These are phyloP conservation scores for Lophochroa leadbeateri DNA, from an alignment of 2,113 vertebrate genomes.

Conservation along the genomic window DNA sequence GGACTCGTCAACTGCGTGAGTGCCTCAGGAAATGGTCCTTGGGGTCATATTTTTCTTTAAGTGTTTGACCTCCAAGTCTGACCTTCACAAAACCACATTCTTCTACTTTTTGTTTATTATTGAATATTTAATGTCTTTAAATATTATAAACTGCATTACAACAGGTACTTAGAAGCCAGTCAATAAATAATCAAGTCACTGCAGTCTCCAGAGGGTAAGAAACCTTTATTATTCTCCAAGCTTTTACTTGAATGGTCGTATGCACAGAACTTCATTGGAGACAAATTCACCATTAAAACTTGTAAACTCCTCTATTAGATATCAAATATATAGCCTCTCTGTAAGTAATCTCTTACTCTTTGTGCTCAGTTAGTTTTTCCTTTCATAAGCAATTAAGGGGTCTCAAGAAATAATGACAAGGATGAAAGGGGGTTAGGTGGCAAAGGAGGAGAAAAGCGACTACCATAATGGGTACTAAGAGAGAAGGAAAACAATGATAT, in stretches of 20 bases:
- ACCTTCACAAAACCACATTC: background rate
- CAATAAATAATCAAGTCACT: background rate
- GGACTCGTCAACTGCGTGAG: background rate
- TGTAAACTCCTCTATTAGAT: background rate
- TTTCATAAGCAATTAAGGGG: background rate
- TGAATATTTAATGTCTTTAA: constrained; percentile 1
- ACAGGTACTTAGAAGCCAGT: constrained; percentile 1
- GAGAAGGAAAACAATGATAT: background rate
- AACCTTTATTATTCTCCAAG: background rate
- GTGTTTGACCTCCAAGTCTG: background rate
- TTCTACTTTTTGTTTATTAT: background rate
- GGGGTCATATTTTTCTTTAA: background rate
- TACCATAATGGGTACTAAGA: background rate
- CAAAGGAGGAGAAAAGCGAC: background rate
- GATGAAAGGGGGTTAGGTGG: background rate
- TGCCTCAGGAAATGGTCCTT: background rate
- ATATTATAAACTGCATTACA: background rate
- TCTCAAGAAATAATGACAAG: background rate
- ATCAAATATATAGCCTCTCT: background rate
- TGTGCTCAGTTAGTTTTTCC: background rate
- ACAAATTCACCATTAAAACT: background rate
- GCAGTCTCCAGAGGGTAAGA: background rate
- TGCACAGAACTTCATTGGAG: background rate
- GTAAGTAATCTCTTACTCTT: background rate
- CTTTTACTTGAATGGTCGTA: background rate